Conservation (phyloP, 2,113 vertebrate genomes). For the Taxidea taxus region DNA sequence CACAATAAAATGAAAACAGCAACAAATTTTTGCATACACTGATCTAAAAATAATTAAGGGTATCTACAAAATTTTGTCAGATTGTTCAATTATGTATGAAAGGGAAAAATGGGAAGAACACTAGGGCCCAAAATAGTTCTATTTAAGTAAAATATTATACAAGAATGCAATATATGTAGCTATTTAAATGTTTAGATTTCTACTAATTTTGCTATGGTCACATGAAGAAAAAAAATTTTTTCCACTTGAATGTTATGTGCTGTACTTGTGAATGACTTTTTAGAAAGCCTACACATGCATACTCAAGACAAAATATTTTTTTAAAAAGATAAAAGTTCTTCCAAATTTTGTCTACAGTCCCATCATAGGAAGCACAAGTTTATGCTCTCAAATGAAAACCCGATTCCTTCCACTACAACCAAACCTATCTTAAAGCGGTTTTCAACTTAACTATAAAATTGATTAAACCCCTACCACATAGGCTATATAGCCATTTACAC, state of each 20-base stretch:
- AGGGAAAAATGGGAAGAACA: not conserved
- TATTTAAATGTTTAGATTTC: not conserved
- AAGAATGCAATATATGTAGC: not conserved
- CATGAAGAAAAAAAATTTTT: not conserved
- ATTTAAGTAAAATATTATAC: not conserved
- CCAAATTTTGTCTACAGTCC: not conserved
- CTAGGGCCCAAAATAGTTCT: not conserved
- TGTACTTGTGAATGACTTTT: not conserved
- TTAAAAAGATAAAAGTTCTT: not conserved
- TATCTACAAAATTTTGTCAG: not conserved
- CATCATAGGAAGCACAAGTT: not conserved
- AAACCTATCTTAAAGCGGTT: not conserved
- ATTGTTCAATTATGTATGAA: not conserved
- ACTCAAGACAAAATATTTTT: not conserved
- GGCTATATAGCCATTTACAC: not conserved
- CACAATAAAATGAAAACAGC: not conserved
- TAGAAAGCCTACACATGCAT: not conserved
- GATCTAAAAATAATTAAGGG: not conserved
- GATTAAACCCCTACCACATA: not conserved
- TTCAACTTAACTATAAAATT: not conserved
- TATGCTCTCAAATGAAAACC: not conserved
- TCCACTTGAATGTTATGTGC: not conserved
- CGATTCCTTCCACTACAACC: not conserved
- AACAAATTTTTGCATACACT: not conserved
- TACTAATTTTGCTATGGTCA: not conserved